A percentile compares a stretch with the other conserved stretches of the same genome.
Evolutionary conservation across 2,113 vertebrate species (phyloP).

Genomic region (Trogon surrucura): DNA sequence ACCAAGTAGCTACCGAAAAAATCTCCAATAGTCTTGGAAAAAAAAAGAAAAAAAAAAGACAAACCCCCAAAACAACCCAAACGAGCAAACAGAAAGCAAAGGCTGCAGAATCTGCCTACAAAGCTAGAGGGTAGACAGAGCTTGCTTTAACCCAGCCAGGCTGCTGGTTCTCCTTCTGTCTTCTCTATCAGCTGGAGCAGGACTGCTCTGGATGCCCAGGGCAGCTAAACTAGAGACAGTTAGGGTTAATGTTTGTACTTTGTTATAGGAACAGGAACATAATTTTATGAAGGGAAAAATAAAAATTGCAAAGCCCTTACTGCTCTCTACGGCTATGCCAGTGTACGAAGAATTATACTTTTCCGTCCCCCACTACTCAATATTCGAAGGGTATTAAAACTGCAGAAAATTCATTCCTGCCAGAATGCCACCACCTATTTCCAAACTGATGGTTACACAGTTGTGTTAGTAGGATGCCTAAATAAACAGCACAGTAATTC

Average conservation of each 20-base stretch:
- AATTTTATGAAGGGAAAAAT: not conserved
- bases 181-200: not conserved
- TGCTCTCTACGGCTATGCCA: not conserved
- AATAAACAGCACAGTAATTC: not conserved
- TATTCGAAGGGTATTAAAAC: not conserved
- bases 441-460: not conserved
- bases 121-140: not conserved
- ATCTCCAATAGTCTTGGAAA: not conserved
- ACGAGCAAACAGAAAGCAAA: not conserved
- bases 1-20: not conserved
- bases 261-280: not conserved
- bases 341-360: not conserved
- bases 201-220: not conserved
- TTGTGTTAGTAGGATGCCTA: not conserved
- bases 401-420: not conserved
- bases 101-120: not conserved
- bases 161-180: not conserved
- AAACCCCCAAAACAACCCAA: not conserved
- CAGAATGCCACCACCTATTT: not conserved
- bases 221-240: not conserved
- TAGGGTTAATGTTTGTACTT: not conserved
- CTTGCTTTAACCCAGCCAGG: not conserved
- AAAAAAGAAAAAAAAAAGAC: not conserved
- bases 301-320: not conserved
- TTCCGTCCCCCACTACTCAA: not conserved